These are phyloP conservation scores for Nephila pilipes DNA, from an alignment of 1,140 invertebrate species.

Conservation along the genomic window DNA sequence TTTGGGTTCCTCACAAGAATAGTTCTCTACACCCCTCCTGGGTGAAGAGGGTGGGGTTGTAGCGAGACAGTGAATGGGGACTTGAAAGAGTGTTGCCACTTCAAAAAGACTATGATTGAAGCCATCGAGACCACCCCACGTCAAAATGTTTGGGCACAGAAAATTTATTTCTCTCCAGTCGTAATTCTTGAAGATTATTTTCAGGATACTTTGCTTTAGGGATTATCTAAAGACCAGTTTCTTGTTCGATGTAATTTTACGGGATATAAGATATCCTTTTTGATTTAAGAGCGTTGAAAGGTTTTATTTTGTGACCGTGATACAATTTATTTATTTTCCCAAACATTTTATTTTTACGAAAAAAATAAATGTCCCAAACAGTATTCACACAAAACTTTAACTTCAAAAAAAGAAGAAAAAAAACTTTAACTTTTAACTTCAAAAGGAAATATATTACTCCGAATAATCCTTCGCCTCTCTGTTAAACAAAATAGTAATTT, in stretches of 20 bases:
- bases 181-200: constrained; percentile 35
- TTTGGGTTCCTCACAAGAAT: constrained; percentile 6
- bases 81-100: constrained; percentile 45
- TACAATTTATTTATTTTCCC: too few relatives aligned
- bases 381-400: too few relatives aligned
- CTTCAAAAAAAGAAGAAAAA: too few relatives aligned
- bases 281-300: too few relatives aligned
- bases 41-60: neutral
- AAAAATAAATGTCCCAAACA: too few relatives aligned
- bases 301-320: too few relatives aligned
- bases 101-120: constrained; percentile 48
- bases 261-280: too few relatives aligned
- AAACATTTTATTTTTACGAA: too few relatives aligned
- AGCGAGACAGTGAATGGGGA: constrained; percentile 14
- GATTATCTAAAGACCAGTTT: neutral
- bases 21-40: neutral
- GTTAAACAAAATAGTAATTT: too few relatives aligned
- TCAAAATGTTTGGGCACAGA: constrained; percentile 41
- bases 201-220: neutral
- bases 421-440: too few relatives aligned
- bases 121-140: constrained; percentile 1
- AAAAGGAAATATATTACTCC: too few relatives aligned
- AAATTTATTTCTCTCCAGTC: constrained; percentile 9
- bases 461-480: too few relatives aligned
- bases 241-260: neutral